Conservation (phyloP, 2,888 invertebrate genomes). For the Campoplex nolae region DNA sequence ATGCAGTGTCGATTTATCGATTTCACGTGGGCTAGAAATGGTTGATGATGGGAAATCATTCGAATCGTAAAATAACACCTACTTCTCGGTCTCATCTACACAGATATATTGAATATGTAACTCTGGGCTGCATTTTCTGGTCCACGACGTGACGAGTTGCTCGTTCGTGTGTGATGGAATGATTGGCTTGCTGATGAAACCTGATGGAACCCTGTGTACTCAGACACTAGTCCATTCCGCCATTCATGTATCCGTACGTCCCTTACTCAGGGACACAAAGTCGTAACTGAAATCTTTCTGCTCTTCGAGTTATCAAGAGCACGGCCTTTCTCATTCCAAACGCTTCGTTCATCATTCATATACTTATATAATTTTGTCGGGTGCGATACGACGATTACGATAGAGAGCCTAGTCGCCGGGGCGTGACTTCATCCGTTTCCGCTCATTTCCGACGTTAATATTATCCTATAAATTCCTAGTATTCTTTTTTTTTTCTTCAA, state of each 20-base stretch:
- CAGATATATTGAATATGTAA: slow-evolving; percentile 40
- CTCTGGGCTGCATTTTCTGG: slow-evolving; percentile 47
- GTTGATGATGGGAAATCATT: slow-evolving; percentile 61
- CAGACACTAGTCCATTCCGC: slow-evolving; percentile 23
- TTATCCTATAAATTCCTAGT: slow-evolving; percentile 35
- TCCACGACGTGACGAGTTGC: slow-evolving; percentile 57
- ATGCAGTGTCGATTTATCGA: slow-evolving; percentile 44
- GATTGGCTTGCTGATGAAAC: slow-evolving; percentile 83
- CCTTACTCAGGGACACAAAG: slow-evolving; percentile 19
- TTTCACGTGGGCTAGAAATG: slow-evolving; percentile 18
- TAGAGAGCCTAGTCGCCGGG: slow-evolving; percentile 56
- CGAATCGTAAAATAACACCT: slow-evolving; percentile 55
- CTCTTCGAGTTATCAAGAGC: neutral
- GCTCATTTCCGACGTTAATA: slow-evolving; percentile 45
- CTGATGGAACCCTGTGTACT: slow-evolving; percentile 79
- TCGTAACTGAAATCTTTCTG: slow-evolving; percentile 7
- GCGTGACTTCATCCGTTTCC: slow-evolving; percentile 77
- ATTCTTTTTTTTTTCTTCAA: neutral
- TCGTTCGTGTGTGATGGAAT: slow-evolving; percentile 79
- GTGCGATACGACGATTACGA: slow-evolving; percentile 55
- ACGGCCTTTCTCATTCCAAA: slow-evolving; percentile 13
- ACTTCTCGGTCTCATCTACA: slow-evolving; percentile 25
- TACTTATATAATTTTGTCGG: slow-evolving; percentile 42
- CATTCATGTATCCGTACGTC: neutral
- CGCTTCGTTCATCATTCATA: neutral